Evolutionary conservation across 2,797 vertebrate species (phyloP), one percentile per base, ranked within the genome.

Genomic region (Emys orbicularis): DNA sequence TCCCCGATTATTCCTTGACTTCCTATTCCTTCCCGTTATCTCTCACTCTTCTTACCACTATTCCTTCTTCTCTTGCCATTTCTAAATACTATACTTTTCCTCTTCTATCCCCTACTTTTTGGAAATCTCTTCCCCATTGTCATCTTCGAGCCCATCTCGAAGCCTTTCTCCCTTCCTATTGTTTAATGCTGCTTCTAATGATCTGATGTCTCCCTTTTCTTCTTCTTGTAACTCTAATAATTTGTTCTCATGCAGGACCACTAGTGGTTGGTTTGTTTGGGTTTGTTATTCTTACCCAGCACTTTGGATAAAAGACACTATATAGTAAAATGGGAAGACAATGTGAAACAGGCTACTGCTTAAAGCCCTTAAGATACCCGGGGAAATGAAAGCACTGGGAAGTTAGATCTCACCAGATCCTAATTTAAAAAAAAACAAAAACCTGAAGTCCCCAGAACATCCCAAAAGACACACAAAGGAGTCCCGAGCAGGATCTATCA

Each of bases 251-350:
- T 92, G 77, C 57, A 92, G 94, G 84, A 88, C 37, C 18, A 21
- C 37, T 37, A 37, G 21, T 21, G 37, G 37, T 86, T 49, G 83
- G 94, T 94, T 94, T 97, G 84, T 97, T 97, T 97, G 83, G 82
- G 96, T 93, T 81, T 88, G 79, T 92, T 97, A 92, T 27, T 97
- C 84, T 96, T n/a, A 95, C 81, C 65, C 95, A 90, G 52, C 84
- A 88, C 82, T 97, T 94, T 86, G 81, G 50, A 97, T 95, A 84
- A 90, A 95, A 95, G 52, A 93, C 41, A 95, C 52, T 77, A 72
- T 86, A 34, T 93, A 88, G 95, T 87, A 84, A 93, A 83, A 93
- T 72, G 59, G 65, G 82, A 76, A 93, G 74, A 95, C 87, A 95
- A 94, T 12, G 41, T 49, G 61, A 95, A 96, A 92, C 74, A 94